Conservation (phyloP, 2,797 vertebrate species). For the Tamandua tetradactyla region DNA sequence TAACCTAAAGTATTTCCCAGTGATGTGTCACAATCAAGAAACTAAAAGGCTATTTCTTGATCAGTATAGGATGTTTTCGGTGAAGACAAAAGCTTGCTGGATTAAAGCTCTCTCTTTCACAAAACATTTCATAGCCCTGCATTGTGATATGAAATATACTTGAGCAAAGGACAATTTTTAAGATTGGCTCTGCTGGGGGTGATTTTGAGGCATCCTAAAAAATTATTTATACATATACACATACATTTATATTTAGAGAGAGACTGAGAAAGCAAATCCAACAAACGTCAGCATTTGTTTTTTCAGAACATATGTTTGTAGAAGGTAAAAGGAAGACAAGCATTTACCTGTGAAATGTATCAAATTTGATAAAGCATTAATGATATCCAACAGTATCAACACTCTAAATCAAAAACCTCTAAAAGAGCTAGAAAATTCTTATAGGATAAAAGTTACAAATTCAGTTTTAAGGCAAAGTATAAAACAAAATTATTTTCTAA, state of each 20-base stretch:
- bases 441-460: neutral
- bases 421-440: neutral
- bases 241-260: too few species aligned
- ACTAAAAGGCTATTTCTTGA: neutral
- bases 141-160: neutral
- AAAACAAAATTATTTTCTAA: constrained; percentile 69
- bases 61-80: neutral
- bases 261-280: neutral
- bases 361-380: neutral
- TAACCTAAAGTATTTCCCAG: neutral
- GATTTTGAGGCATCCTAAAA: neutral
- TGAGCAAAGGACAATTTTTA: neutral
- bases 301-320: neutral
- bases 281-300: neutral
- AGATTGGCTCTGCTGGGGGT: neutral
- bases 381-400: neutral
- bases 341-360: neutral
- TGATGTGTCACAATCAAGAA: neutral
- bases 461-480: neutral
- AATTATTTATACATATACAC: neutral
- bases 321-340: neutral
- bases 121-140: neutral
- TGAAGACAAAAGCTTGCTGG: neutral
- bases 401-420: neutral
- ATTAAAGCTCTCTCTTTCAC: neutral